Conservation (phyloP, 2,888 invertebrate species). For the Drosophila nr. fundita region DNA sequence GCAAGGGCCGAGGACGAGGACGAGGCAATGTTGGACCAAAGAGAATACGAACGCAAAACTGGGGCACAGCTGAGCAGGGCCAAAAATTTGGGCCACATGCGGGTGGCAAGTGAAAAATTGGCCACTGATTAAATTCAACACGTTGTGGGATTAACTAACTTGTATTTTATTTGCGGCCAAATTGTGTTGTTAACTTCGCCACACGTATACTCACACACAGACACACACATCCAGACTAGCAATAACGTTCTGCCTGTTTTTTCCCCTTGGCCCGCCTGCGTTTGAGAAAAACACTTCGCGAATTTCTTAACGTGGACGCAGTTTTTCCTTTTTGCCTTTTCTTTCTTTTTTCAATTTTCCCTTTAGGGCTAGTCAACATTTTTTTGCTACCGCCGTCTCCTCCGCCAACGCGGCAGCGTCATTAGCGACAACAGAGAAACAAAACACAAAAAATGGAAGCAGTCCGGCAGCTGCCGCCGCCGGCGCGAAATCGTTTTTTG, state of each 20-base stretch:
- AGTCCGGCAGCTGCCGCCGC: slow-evolving; percentile 55
- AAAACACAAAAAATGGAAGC: slow-evolving; percentile 4
- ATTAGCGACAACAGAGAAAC: slow-evolving; percentile 61
- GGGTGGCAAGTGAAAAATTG: slow-evolving; percentile 71
- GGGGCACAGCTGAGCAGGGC: slow-evolving; percentile 19
- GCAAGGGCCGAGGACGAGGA: not conserved
- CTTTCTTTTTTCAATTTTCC: slow-evolving; percentile 62
- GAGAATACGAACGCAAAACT: slow-evolving; percentile 19
- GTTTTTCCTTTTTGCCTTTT: slow-evolving; percentile 5
- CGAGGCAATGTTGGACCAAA: not conserved
- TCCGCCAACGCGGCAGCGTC: slow-evolving; percentile 45
- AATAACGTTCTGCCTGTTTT: slow-evolving; percentile 55
- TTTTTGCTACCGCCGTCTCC: slow-evolving; percentile 26
- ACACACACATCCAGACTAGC: slow-evolving; percentile 39
- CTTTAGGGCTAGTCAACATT: slow-evolving; percentile 74
- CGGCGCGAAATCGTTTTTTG: slow-evolving; percentile 71
- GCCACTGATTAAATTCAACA: slow-evolving; percentile 80
- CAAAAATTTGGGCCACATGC: slow-evolving; percentile 26
- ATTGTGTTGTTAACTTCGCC: slow-evolving; percentile 76
- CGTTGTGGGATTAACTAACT: slow-evolving; percentile 80
- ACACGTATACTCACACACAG: slow-evolving; percentile 26
- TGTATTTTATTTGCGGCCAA: slow-evolving; percentile 78
- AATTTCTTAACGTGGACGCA: slow-evolving; percentile 39
- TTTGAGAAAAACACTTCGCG: slow-evolving; percentile 37
- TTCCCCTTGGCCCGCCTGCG: slow-evolving; percentile 5